Percentiles rank a stretch among this genome's conserved stretches.
phyloP scores from a whole-genome alignment of 2,113 vertebrate genomes.

The Tachuris rubrigastra region DNA sequence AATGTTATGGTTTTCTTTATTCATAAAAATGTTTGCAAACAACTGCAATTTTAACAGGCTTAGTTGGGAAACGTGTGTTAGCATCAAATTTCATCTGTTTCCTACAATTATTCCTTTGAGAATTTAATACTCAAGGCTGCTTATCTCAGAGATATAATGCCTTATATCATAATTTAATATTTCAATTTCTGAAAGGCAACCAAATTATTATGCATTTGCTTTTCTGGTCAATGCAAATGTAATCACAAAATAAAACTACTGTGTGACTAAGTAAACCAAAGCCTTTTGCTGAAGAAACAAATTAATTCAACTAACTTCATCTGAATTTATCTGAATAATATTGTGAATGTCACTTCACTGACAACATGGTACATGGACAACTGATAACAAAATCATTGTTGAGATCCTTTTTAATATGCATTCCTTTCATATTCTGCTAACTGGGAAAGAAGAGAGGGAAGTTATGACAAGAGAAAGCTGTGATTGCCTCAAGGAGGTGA shows the following conservation, averaged over 20 bases:
- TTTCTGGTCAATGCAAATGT: neutral
- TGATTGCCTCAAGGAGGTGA: neutral
- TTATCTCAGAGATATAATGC: neutral
- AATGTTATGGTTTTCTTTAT: neutral
- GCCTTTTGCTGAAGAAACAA: neutral
- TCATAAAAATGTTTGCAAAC: neutral
- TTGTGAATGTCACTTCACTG: neutral
- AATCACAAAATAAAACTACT: neutral
- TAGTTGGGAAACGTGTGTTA: neutral
- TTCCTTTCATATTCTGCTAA: neutral
- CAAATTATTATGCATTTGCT: neutral
- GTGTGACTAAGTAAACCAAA: neutral
- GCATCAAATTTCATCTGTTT: neutral
- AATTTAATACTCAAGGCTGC: neutral
- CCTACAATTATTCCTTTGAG: neutral
- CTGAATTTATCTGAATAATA: neutral
- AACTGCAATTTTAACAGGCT: neutral
- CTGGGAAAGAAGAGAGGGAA: neutral
- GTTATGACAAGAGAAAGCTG: rapidly evolving
- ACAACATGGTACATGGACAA: neutral
- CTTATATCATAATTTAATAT: neutral
- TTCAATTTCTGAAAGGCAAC: neutral
- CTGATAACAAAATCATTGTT: neutral
- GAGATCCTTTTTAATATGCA: neutral
- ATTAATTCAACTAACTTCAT: neutral